Evolutionary conservation across 1,140 invertebrate species (phyloP), one percentile per base, ranked within the genome.

Genomic region (Ostrea edulis): DNA sequence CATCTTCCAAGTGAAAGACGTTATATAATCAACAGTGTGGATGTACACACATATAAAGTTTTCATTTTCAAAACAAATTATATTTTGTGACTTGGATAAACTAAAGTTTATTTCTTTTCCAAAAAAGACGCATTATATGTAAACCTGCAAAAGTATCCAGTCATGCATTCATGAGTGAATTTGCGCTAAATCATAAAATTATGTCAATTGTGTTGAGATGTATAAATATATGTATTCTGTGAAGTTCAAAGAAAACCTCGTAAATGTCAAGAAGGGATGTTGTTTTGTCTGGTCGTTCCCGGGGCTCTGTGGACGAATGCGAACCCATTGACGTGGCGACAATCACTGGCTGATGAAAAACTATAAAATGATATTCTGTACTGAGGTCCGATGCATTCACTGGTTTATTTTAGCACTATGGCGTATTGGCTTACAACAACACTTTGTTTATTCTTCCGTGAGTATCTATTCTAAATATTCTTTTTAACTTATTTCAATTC

Each of bases 241-340:
- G 25, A 77, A 77, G 68, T 77, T 77, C 68, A 77, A 77, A 77
- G 68, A 77, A 77, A 77, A 29, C 68, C 25, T 77, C 68, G 68
- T 77, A 77, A 77, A 77, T 77, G 68, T 77, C 68, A 77, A 29
- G 25, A 77, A 77, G 68, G 68, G 68, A 77, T 77, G 68, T 77
- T 77, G 68, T 77, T 77, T 77, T 77, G 68, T 77, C 68, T 77
- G 68, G 68, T 77, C 25, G 25, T 29, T 77, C 68, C 12, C 25
- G 25, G 68, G 68, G 25, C 68, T 12, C 68, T 22, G 68, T 77
- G 68, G 68, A 77, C 68, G 68, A 77, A 25, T 8, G 68, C 68
- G 22, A 12, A 22, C 25, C 68, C 25, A 29, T 12, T 77, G 68
- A 77, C 68, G 68, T 77, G 68, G 68, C 25, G 68, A 25, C 68